A percentile compares a stretch with the other conserved stretches of the same genome.
phyloP scores from a whole-genome alignment of 2,113 vertebrate species.

The Chlamydotis undulata region DNA sequence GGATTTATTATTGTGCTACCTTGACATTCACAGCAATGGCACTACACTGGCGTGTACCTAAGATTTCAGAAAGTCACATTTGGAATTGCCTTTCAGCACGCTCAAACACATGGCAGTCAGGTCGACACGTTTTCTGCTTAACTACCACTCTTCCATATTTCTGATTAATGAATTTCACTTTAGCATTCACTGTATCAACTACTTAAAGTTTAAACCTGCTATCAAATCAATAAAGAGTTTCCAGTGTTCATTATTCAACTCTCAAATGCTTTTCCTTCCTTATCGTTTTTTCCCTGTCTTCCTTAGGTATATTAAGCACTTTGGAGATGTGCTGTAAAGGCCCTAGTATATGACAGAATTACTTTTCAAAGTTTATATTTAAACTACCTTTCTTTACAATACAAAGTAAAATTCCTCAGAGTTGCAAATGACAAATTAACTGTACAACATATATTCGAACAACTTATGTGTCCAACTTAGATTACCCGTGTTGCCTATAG shows the following conservation, averaged over 20 bases:
- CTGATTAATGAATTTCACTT: constrained; percentile 9
- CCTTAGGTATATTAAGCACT: neutral
- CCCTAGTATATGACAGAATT: neutral
- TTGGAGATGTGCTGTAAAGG: neutral
- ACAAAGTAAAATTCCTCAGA: neutral
- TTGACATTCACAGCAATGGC: neutral
- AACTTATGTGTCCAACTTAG: neutral
- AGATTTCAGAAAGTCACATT: neutral
- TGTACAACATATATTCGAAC: neutral
- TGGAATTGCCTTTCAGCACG: neutral
- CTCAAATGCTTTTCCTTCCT: neutral
- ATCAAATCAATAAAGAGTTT: neutral
- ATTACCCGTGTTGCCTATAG: too few species aligned
- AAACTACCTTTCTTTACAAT: neutral
- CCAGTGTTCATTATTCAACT: neutral
- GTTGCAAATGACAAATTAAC: neutral
- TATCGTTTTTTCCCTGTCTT: neutral
- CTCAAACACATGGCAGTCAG: neutral
- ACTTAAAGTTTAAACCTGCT: neutral
- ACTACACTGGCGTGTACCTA: too few species aligned
- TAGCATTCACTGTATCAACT: neutral
- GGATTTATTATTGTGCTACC: neutral
- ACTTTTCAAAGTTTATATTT: neutral
- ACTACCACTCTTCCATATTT: neutral
- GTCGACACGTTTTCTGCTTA: neutral